These are phyloP conservation scores for Tiliacea aurago DNA, from an alignment of 2,888 invertebrate genomes.

Conservation along the genomic window DNA sequence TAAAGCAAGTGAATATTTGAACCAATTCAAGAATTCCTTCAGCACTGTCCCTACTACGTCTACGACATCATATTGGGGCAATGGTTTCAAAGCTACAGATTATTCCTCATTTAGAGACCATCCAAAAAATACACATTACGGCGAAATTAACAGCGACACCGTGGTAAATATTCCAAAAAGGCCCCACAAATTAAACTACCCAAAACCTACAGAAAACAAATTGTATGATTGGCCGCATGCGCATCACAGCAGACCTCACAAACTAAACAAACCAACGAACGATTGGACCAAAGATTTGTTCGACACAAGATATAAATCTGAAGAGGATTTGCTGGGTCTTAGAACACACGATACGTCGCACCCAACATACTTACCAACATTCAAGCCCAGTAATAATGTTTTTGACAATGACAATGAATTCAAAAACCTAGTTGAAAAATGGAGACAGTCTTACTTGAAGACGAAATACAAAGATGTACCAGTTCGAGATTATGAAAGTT, in stretches of 20 bases:
- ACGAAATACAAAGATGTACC: slow-evolving; percentile 82
- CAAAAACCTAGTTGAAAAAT: slow-evolving; percentile 84
- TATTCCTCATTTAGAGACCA: slow-evolving; percentile 76
- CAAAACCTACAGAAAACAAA: slow-evolving; percentile 75
- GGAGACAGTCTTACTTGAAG: slow-evolving; percentile 85
- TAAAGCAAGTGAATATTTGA: slow-evolving; percentile 78
- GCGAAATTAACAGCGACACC: slow-evolving; percentile 76
- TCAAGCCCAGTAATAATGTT: slow-evolving; percentile 74
- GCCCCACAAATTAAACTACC: slow-evolving; percentile 73
- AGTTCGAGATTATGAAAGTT: slow-evolving; percentile 80
- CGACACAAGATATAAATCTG: slow-evolving; percentile 82
- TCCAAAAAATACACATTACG: slow-evolving; percentile 73
- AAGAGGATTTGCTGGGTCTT: slow-evolving; percentile 86
- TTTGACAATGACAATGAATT: slow-evolving; percentile 81
- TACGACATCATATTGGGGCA: slow-evolving; percentile 82
- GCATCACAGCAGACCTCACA: slow-evolving; percentile 73
- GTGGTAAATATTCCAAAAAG: slow-evolving; percentile 84
- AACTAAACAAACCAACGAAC: slow-evolving; percentile 72
- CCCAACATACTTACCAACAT: slow-evolving; percentile 81
- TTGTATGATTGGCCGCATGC: slow-evolving; percentile 75
- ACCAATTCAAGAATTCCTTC: slow-evolving; percentile 78
- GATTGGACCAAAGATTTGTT: slow-evolving; percentile 81
- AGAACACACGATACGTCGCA: slow-evolving; percentile 85
- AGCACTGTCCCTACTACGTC: slow-evolving; percentile 75
- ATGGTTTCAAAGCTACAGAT: slow-evolving; percentile 78